These are phyloP conservation scores for Pelmatolapia mariae DNA, from an alignment of 2,113 vertebrate genomes.

Conservation along the genomic window DNA sequence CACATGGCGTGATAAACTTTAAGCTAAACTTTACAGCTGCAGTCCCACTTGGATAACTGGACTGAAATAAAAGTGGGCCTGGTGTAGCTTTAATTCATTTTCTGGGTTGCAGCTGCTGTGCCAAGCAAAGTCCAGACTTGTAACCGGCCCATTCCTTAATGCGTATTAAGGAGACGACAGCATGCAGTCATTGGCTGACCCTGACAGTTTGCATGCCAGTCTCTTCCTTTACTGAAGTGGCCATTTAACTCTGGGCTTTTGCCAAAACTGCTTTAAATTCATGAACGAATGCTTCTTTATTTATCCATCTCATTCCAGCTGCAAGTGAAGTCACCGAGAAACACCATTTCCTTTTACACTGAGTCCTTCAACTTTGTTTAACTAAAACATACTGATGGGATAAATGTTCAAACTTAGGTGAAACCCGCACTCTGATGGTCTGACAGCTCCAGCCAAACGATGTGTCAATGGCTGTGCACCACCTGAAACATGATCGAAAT, in stretches of 20 bases:
- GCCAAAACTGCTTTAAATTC: not conserved
- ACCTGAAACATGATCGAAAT: not conserved
- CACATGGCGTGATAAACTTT: not conserved
- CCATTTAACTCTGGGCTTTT: not conserved
- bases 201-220: not conserved
- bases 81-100: not conserved
- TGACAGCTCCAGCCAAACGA: not conserved
- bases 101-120: not conserved
- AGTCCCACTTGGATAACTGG: not conserved
- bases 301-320: not conserved
- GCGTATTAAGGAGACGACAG: not conserved
- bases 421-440: not conserved
- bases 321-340: rapidly evolving
- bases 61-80: not conserved
- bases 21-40: not conserved
- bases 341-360: not conserved
- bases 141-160: not conserved
- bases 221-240: not conserved
- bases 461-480: not conserved
- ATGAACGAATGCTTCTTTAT: not conserved
- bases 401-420: not conserved
- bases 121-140: not conserved
- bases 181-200: not conserved
- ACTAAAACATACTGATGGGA: not conserved
- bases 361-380: not conserved